Percentiles rank a stretch among this genome's conserved stretches.
Conservation (phyloP, 2,888 invertebrate species). For the Agriotes lineatus region DNA sequence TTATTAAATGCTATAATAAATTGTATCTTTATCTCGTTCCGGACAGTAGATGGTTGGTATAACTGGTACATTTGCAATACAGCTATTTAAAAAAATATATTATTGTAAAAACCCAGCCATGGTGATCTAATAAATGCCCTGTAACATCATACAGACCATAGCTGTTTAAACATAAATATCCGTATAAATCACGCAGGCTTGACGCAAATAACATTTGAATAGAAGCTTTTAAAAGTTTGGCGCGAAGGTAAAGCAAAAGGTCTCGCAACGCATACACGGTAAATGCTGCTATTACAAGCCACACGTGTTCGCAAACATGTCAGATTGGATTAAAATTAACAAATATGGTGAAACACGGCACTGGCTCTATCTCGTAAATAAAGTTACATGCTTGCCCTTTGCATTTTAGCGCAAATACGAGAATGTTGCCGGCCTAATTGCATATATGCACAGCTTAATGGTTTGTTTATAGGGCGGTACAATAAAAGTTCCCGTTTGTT, state of each 20-base stretch:
- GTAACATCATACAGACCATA: too few relatives aligned
- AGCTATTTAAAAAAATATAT: too few relatives aligned
- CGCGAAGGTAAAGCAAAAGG: constrained; percentile 4
- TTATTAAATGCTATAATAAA: too few relatives aligned
- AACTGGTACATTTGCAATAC: too few relatives aligned
- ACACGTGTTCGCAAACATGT: constrained; percentile 11
- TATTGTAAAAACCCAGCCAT: too few relatives aligned
- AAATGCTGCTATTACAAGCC: constrained; percentile 21
- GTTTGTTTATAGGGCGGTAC: too few relatives aligned
- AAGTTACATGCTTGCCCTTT: constrained; percentile 24
- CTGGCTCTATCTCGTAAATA: constrained; percentile 22
- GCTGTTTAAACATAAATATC: too few relatives aligned
- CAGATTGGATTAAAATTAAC: constrained; percentile 22
- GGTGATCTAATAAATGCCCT: too few relatives aligned
- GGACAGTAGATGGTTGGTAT: too few relatives aligned
- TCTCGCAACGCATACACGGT: background rate
- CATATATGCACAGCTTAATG: background rate
- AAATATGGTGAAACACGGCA: constrained; percentile 26
- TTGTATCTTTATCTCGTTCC: too few relatives aligned
- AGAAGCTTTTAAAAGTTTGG: too few relatives aligned
- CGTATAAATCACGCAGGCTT: background rate
- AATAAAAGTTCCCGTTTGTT: too few relatives aligned
- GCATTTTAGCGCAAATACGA: background rate
- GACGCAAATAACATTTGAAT: background rate
- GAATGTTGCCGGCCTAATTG: constrained; percentile 2